Evolutionary conservation across 2,888 invertebrate genomes (phyloP), one percentile per base, ranked within the genome.

Genomic region (Heliconius hortense): DNA sequence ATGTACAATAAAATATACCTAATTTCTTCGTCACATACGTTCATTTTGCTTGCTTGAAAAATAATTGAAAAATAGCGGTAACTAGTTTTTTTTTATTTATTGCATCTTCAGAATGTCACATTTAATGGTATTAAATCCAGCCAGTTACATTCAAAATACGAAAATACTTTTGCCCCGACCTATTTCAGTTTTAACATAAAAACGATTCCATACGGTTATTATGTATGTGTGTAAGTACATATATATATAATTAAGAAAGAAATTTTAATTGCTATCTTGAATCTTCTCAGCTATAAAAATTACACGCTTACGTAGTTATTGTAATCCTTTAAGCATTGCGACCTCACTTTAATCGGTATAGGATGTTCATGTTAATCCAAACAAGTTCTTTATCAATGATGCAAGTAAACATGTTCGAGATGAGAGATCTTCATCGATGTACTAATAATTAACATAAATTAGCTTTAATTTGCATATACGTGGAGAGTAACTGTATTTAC

Each of bases 321-420:
- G 68, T 77, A 79, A 80, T 78, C 80, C 66, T 31, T 73, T 79
- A 76, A 79, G 79, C 80, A 78, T 75, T 67, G 39, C 72, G 78
- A 78, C 79, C 79, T 81, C 73, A 76, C 71, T 74, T 78, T 80
- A 79, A 81, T 80, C 79, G 60, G 70, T 75, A 73, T 71, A 72
- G 74, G 72, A 72, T 72, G 76, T 73, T 76, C 78, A 72, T 74
- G 76, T 72, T 79, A 79, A 81, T 78, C 77, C 77, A 71, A 80
- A 78, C 76, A 78, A 77, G 68, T 77, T 72, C 76, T 73, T 79
- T 77, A 75, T 74, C 72, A 74, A 77, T 73, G 74, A 64, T 63
- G 64, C 63, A 59, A 75, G 74, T 78, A 74, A 76, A 75, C 56
- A 73, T 69, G 48, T 26, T 63, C 63, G 63, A 59, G n/a, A 56